Conservation (phyloP, 2,797 vertebrate species). For the Phalanger gymnotis region DNA sequence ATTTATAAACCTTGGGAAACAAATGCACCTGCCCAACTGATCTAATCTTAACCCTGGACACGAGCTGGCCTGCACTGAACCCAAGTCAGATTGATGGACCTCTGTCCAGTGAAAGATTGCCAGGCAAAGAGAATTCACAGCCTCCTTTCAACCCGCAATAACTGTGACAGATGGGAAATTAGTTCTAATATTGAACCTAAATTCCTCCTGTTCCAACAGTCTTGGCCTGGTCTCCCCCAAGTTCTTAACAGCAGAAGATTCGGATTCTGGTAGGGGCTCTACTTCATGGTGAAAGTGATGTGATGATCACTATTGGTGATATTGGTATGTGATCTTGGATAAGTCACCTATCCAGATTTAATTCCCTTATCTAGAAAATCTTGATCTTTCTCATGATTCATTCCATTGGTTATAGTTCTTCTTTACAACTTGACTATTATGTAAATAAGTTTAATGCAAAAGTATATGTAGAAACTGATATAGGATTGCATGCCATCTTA, state of each 20-base stretch:
- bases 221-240: not conserved
- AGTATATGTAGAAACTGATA: too few species aligned
- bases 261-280: not conserved
- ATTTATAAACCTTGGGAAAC: slow-evolving; percentile 43
- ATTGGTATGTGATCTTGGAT: not conserved
- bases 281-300: too few species aligned
- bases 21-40: slow-evolving; percentile 42
- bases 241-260: not conserved
- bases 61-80: not conserved
- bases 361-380: not conserved
- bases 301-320: not conserved
- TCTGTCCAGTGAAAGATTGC: not conserved
- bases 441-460: too few species aligned
- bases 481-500: too few species aligned
- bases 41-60: slow-evolving; percentile 27
- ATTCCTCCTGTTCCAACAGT: not conserved
- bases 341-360: not conserved
- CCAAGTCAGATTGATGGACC: too few species aligned
- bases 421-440: too few species aligned
- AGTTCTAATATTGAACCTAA: slow-evolving; percentile 16
- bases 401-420: too few species aligned
- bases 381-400: too few species aligned
- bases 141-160: not conserved
- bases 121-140: not conserved
- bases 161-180: slow-evolving; percentile 14